Evolutionary conservation across 2,888 invertebrate genomes (phyloP), one percentile per base, ranked within the genome.

Genomic region (Theristus sp.): DNA sequence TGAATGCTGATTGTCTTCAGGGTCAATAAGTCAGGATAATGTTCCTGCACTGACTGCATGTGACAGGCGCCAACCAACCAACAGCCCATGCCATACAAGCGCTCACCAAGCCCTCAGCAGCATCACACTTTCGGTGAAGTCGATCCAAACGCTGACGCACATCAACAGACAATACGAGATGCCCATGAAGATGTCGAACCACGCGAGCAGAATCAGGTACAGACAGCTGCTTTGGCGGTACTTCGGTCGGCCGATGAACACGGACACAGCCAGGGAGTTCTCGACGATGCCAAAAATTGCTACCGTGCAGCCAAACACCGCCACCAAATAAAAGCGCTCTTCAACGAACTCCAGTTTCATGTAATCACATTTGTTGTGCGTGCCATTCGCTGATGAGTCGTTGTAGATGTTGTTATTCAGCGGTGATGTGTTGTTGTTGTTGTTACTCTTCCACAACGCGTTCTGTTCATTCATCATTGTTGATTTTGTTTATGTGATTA

Each of bases 151-250:
- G 58, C 69, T 71, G 56, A 71, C 68, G 13, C 67, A 67, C 70
- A 71, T 71, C 25, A 71, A 58, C 55, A 66, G 60, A 25, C 71
- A 66, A 62, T 71, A 71, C n/a, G 70, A 68, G 28, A 61, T 60
- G 56, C 64, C 63, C 46, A 71, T 67, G 64, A 71, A 69, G 52
- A 70, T 64, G 63, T 71, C 71, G 64, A 70, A 71, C 58, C 71
- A 66, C 22, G 71, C 67, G 13, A 71, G 64, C 17, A 71, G 61
- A 66, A 69, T 68, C 55, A 55, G 55, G n/a, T 55, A 55, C 27
- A 55, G 55, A 13, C 22, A 52, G 52, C 26, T 26, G 20, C 26
- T 25, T 6, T 25, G 55, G 10, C 55, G 28, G 27, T 27, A 25
- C 27, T 27, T 17, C 6, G 13, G 55, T 2, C 2, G 2, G 3